phyloP scores from a whole-genome alignment of 2,888 invertebrate genomes.

The Cataglyphis altisquamis region DNA sequence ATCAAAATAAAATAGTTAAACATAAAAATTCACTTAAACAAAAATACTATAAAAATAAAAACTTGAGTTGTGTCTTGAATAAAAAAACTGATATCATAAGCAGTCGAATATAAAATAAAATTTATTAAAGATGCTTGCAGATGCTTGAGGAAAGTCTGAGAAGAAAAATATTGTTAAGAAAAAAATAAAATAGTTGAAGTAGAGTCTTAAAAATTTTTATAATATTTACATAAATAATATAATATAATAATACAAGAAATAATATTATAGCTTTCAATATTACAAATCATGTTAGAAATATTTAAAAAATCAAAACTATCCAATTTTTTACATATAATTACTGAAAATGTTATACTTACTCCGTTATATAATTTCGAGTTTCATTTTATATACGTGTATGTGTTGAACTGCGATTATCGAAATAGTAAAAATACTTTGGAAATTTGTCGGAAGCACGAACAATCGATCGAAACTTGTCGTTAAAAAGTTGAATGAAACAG shows the following conservation, averaged over 20 bases:
- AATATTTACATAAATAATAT: background rate
- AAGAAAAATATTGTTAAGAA: too few species aligned
- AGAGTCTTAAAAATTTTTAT: background rate
- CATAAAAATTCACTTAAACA: background rate
- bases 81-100: background rate
- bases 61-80: background rate
- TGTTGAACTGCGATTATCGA: background rate
- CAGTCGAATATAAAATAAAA: background rate
- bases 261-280: background rate
- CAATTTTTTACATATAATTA: background rate
- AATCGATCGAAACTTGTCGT: conserved; percentile 8
- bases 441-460: background rate
- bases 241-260: background rate
- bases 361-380: background rate
- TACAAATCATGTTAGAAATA: background rate
- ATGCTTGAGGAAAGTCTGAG: too few species aligned
- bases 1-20: background rate
- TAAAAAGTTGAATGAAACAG: conserved; percentile 27
- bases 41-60: background rate
- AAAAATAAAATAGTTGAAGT: too few species aligned
- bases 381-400: too few species aligned
- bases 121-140: background rate
- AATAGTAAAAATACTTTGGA: background rate
- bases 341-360: background rate
- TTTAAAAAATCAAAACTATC: background rate